These are phyloP conservation scores for Drosophila hydei DNA, from an alignment of 1,140 invertebrate species.

Conservation along the genomic window DNA sequence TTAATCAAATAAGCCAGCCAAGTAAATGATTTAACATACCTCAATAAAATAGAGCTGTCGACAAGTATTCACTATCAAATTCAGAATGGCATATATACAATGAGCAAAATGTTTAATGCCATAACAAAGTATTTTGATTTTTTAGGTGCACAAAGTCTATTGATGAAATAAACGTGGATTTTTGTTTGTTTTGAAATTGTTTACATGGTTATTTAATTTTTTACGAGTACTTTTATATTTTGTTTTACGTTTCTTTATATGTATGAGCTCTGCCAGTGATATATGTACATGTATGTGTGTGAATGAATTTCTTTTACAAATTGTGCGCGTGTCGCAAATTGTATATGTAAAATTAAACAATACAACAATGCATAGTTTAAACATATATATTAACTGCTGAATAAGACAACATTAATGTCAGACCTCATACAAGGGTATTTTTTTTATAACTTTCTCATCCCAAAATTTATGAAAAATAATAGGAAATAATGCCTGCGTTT, in stretches of 20 bases:
- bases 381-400: slow-evolving; percentile 33
- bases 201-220: slow-evolving; percentile 44
- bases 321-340: slow-evolving; percentile 36
- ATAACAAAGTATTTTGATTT: slow-evolving; percentile 39
- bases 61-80: slow-evolving; percentile 64
- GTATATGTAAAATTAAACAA: slow-evolving; percentile 41
- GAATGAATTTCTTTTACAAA: slow-evolving; percentile 39
- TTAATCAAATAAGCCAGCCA: slow-evolving; percentile 9
- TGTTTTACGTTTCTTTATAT: slow-evolving; percentile 20
- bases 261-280: slow-evolving; percentile 2
- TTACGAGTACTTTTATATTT: slow-evolving; percentile 39
- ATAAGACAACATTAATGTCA: slow-evolving; percentile 34
- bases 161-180: slow-evolving; percentile 49
- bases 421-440: slow-evolving; percentile 24
- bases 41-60: slow-evolving; percentile 13
- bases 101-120: slow-evolving; percentile 65
- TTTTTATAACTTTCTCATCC: slow-evolving; percentile 18
- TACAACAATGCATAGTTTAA: slow-evolving; percentile 40
- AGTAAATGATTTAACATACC: slow-evolving; percentile 27
- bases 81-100: slow-evolving; percentile 76
- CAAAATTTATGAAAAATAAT: slow-evolving; percentile 44
- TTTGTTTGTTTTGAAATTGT: slow-evolving; percentile 35
- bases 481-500: slow-evolving; percentile 38
- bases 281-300: slow-evolving; percentile 20
- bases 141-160: slow-evolving; percentile 56